Evolutionary conservation across 2,113 vertebrate genomes (phyloP).

Genomic region (Eupsittula cactorum): DNA sequence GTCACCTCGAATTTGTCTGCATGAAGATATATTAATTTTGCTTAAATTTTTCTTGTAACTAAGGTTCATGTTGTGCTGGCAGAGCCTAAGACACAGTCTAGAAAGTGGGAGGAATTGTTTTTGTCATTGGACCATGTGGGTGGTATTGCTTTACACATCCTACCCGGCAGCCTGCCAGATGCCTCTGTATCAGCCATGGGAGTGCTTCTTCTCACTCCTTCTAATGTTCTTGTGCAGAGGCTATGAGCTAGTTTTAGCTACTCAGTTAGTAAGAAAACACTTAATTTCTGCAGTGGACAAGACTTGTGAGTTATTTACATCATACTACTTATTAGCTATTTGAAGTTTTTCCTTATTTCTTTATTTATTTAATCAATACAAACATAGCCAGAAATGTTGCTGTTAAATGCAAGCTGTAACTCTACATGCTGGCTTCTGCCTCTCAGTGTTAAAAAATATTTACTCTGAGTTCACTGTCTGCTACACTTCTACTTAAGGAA

Average conservation of each 20-base stretch:
- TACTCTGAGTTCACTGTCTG: neutral
- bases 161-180: neutral
- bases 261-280: neutral
- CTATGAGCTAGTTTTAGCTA: neutral
- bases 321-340: neutral
- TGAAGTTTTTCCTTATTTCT: neutral
- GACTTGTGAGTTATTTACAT: neutral
- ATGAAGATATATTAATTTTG: neutral
- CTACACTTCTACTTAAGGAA: neutral
- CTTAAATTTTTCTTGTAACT: neutral
- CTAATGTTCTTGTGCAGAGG: neutral
- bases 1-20: neutral
- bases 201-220: neutral
- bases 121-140: neutral
- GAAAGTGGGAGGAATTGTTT: constrained; percentile 16
- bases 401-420: neutral
- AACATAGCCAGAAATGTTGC: neutral
- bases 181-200: neutral
- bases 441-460: neutral
- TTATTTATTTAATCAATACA: neutral
- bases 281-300: neutral
- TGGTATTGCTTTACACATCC: neutral
- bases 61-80: neutral
- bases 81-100: neutral
- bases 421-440: neutral